Base-by-base conservation (phyloP, 2,113 vertebrate genomes). In the Anthoscopus minutus region DNA sequence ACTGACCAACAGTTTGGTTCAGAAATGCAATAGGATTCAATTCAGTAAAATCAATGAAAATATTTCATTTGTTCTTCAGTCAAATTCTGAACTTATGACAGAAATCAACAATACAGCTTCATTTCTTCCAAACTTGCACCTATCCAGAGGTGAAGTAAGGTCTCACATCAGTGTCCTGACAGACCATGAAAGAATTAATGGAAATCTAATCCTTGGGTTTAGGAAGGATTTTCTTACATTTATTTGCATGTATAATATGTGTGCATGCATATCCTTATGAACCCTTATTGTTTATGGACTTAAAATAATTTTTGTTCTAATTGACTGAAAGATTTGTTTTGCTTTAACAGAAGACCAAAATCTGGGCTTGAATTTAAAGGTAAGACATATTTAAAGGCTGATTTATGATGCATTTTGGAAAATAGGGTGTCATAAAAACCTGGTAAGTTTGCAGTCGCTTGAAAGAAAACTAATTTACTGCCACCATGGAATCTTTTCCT, bases 291-390 rank as follows among this genome's bases (percentile, higher is more conserved):
- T 44, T 80, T 64, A 62, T 6, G 13, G 53, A 27, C 24, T 61
- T 79, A 21, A 71, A 53, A 67, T 51, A 25, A 30, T 57, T 94
- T 51, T 48, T 28, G 4, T 47, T 86, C 72, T 57, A 61, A 77
- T 56, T 76, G 25, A 64, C 67, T 71, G 30, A 86, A 78, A 81
- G 6, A 87, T 42, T n/a, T 64, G 37, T 78, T 89, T 87, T 97
- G 93, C 54, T 95, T 91, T 77, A 95, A 64, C 92, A 98, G 97
- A 92, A 93, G 78, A 61, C 60, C 95, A 93, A 60, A 30, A 40
- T 60, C 60, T 44, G 76, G 61, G 67, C 91, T 91, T 91, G 87
- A 96, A 89, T 94, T 79, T 96, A 92, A 96, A 97, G 98, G 98
- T 98, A 97, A 97, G 97, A 40, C 23, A 62, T 38, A 25, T 2